phyloP scores from a whole-genome alignment of 2,888 invertebrate species.

The Sinotaia quadrata region DNA sequence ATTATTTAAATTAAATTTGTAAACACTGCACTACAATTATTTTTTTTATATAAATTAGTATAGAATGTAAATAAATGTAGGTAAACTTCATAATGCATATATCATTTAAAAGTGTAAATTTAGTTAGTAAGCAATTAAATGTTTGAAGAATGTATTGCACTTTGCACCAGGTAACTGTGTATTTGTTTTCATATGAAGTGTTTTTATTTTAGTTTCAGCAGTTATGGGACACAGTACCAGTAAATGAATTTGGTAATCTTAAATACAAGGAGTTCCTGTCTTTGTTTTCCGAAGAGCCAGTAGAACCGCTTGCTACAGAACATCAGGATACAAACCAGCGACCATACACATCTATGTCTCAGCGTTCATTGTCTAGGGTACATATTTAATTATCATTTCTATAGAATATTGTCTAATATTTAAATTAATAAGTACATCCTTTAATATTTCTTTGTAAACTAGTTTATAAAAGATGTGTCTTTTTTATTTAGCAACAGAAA shows the following conservation, averaged over 20 bases:
- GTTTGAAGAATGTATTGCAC: no score
- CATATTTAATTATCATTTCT: background rate
- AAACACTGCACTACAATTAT: no score
- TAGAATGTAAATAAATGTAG: no score
- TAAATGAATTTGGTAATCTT: slow-evolving; percentile 68
- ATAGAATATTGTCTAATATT: background rate
- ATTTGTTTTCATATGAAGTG: no score
- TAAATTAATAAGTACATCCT: background rate
- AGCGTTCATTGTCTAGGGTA: slow-evolving; percentile 35
- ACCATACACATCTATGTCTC: slow-evolving; percentile 37
- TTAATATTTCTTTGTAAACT: background rate
- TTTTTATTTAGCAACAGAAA: background rate
- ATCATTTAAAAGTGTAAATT: no score
- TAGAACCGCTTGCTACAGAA: background rate
- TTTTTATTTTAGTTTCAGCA: slow-evolving; percentile 57
- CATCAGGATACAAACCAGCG: slow-evolving; percentile 25
- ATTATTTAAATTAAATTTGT: no score
- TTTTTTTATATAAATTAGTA: no score
- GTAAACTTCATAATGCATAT: no score
- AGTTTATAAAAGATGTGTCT: background rate
- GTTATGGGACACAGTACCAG: slow-evolving; percentile 55
- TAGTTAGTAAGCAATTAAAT: no score
- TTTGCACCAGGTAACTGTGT: no score
- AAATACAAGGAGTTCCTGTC: slow-evolving; percentile 66
- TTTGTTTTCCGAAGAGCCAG: slow-evolving; percentile 37